phyloP scores from a whole-genome alignment of 1,140 invertebrate species.

The Drosophila ironensis region DNA sequence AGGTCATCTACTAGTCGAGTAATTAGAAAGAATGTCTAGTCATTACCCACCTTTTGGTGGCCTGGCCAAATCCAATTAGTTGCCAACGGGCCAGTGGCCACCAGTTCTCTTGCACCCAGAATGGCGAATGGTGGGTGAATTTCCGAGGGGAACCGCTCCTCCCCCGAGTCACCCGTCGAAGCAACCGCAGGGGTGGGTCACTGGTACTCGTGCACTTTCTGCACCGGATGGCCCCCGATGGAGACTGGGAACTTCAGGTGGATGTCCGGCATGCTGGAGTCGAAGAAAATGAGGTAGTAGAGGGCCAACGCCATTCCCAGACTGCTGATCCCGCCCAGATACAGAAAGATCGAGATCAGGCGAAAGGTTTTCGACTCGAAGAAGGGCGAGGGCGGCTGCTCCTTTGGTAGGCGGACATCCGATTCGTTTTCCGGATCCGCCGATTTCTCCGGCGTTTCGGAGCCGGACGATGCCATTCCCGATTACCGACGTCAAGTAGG shows the following conservation, averaged over 20 bases:
- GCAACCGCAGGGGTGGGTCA: conserved; percentile 4
- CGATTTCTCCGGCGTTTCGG: background rate
- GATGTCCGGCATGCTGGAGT: conserved; percentile 77
- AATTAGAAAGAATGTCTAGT: background rate
- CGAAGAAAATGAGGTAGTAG: conserved; percentile 73
- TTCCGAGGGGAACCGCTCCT: too few relatives aligned
- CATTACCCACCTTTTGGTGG: conserved; percentile 5
- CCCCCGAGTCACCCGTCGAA: background rate
- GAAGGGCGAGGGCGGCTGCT: conserved; percentile 45
- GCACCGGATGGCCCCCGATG: conserved; percentile 70
- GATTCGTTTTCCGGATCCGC: conserved; percentile 8
- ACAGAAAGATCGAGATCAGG: conserved; percentile 61
- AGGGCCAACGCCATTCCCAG: conserved; percentile 68
- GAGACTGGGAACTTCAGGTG: conserved; percentile 76
- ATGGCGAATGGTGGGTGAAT: too few relatives aligned
- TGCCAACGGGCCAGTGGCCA: too few relatives aligned
- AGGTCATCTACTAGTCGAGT: background rate
- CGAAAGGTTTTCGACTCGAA: conserved; percentile 75
- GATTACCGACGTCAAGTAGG: background rate
- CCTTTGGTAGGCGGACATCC: conserved; percentile 60
- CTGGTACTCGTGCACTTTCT: conserved; percentile 74
- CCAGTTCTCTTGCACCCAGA: background rate
- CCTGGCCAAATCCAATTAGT: conserved; percentile 55
- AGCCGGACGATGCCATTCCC: conserved; percentile 17
- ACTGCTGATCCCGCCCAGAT: conserved; percentile 74